phyloP scores from a whole-genome alignment of 1,140 invertebrate genomes.

The Mesaphorura yosii region DNA sequence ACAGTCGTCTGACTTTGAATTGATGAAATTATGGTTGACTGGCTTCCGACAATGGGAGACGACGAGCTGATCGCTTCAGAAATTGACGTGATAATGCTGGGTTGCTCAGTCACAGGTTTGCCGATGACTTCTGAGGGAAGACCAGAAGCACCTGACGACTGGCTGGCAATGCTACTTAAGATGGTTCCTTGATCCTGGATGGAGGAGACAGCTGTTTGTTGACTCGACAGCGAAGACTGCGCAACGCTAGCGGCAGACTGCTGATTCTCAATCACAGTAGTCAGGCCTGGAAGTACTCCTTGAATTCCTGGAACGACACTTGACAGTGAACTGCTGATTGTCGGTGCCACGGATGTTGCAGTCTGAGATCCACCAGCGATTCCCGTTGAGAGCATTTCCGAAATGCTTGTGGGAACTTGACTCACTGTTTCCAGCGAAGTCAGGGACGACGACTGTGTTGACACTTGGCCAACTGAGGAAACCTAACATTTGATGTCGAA shows the following conservation, averaged over 20 bases:
- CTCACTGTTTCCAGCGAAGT: neutral
- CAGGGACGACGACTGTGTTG: neutral
- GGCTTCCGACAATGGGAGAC: neutral
- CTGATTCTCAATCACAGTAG: neutral
- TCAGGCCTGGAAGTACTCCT: constrained; percentile 1
- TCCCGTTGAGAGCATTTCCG: constrained; percentile 1
- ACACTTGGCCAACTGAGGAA: too few relatives aligned
- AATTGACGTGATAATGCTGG: neutral
- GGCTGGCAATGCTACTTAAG: neutral
- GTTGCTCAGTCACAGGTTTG: neutral
- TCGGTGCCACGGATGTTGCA: neutral
- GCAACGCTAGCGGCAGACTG: neutral
- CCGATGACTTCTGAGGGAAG: neutral
- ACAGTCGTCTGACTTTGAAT: neutral
- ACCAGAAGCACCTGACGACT: neutral
- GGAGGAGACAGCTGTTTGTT: neutral
- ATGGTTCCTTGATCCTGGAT: neutral
- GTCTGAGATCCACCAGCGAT: neutral
- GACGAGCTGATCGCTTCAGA: neutral
- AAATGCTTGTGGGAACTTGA: neutral
- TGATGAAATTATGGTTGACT: neutral
- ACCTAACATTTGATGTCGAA: too few relatives aligned
- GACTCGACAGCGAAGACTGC: neutral
- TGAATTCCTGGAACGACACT: neutral
- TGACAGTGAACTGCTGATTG: neutral